phyloP scores from a whole-genome alignment of 2,888 invertebrate genomes.

The Hipparchia semele region DNA sequence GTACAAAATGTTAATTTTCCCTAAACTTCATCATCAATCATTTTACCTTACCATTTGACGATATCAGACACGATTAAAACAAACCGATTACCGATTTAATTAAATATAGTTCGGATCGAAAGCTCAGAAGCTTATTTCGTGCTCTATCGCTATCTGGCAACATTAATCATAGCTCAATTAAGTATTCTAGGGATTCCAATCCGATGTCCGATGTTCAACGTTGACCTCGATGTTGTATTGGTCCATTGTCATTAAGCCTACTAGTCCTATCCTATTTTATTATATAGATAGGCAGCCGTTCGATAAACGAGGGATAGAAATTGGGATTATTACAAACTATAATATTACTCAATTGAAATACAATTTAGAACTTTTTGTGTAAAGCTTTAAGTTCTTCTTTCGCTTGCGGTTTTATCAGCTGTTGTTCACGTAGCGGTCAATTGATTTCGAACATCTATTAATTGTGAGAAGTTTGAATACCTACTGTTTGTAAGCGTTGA shows the following conservation, averaged over 20 bases:
- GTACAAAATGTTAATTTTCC: background rate
- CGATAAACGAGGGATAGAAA: slow-evolving; percentile 67
- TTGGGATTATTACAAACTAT: slow-evolving; percentile 45
- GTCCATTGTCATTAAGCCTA: slow-evolving; percentile 73
- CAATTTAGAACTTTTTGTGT: slow-evolving; percentile 50
- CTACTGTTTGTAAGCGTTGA: slow-evolving; percentile 49
- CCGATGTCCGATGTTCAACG: slow-evolving; percentile 69
- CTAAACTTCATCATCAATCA: background rate
- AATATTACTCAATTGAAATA: slow-evolving; percentile 39
- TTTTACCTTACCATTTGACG: background rate
- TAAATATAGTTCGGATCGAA: background rate
- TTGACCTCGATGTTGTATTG: slow-evolving; percentile 74
- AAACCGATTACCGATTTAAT: background rate
- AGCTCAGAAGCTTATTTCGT: slow-evolving; percentile 2
- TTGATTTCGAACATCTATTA: slow-evolving; percentile 64
- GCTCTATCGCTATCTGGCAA: slow-evolving; percentile 26
- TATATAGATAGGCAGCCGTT: slow-evolving; percentile 60
- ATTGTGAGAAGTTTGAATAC: slow-evolving; percentile 61
- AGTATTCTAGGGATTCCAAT: slow-evolving; percentile 68
- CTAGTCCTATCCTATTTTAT: slow-evolving; percentile 59
- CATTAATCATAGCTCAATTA: slow-evolving; percentile 64
- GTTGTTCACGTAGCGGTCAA: slow-evolving; percentile 47
- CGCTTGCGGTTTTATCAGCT: slow-evolving; percentile 49
- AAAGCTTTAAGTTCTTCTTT: slow-evolving; percentile 51
- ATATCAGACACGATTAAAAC: background rate